Base-by-base conservation (phyloP, 2,113 vertebrate species). In the Peromyscus polionotus region DNA sequence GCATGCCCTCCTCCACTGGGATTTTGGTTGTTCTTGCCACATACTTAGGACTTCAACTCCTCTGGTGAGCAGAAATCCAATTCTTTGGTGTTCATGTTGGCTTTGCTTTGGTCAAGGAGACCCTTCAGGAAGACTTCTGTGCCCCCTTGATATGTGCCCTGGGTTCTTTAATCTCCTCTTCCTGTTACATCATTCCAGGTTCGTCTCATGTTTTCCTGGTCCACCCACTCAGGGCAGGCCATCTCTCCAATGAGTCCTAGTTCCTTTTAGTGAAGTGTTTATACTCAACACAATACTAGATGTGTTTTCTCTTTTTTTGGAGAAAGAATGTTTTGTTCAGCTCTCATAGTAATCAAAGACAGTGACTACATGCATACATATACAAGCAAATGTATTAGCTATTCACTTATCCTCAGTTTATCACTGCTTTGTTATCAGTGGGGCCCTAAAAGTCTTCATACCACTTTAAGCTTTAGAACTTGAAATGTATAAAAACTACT, bases 251-350 rank as follows among this genome's bases (percentile, higher is more conserved):
- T 22, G 19, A 84, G 22, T 9, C 14, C 33, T 75, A 31, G 36
- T 36, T 95, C 14, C 13, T 77, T 92, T 86, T 5, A 75, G 13
- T 80, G 65, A 97, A 61, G 54, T 67, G 42, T 72, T 85, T 67
- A n/a, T 61, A 65, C 36, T 13, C 6, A 39, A 12, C 48, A 20
- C 20, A 57, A 36, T 14, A 45, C 39, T 76, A 61, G 20, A 7
- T 76, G 8, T 86, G 11, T 42, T 80, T 4, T 0, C 2, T 86
- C 59, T 28, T 80, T 87, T 90, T 90, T 42, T 17, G 33, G 20
- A 59, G 57, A 61, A 20, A 16, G 2, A 36, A 24, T 59, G 19
- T 13, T 26, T 65, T 3, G 2, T 94, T 81, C 14, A 7, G 39
- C 3, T 11, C 36, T 59, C 10, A 20, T 3, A 61, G 57, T 63